Evolutionary conservation across 2,888 invertebrate species (phyloP), one percentile per base, ranked within the genome.

Genomic region (Malacosoma neustria): DNA sequence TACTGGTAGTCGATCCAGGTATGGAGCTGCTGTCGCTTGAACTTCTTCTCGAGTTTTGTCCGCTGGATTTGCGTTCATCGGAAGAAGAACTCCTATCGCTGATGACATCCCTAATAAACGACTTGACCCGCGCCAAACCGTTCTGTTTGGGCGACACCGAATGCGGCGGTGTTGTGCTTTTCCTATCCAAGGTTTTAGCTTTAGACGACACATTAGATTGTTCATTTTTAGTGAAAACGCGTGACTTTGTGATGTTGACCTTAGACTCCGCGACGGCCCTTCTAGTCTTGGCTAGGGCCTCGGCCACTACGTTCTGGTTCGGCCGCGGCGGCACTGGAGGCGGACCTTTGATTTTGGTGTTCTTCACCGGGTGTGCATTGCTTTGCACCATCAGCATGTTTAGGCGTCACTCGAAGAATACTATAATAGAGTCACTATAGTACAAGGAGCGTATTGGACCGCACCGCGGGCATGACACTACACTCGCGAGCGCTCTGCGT

Each of bases 291-390:
- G 92, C 91, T 47, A 93, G 80, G 38, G 92, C 91, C 74, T 91
- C 92, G 38, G 91, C 91, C 38, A 92, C 90, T 60, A 91, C 87
- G 57, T 89, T 90, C 61, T 91, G 89, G 70, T 91, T 92, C 39
- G 94, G 94, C 57, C 94, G 87, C 50, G 94, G 94, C 40, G 94
- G 94, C 49, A 94, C 93, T 56, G 94, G 94, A 51, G 94, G 94
- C 48, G 92, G 91, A 42, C 91, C 90, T 61, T 88, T 82, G 38
- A 85, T 58, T 61, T 84, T 85, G 54, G 51, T 70, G 60, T 65
- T 72, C 71, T 85, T 85, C 81, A 82, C 82, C 46, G 81, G 84
- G 53, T 88, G 89, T 49, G 88, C 75, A 68, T 87, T 89, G 52
- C 84, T 87, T 62, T 87, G 84, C 60, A 87, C 80, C 82, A 87